Conservation (phyloP, 1,140 invertebrate genomes). For the Delia radicum region DNA sequence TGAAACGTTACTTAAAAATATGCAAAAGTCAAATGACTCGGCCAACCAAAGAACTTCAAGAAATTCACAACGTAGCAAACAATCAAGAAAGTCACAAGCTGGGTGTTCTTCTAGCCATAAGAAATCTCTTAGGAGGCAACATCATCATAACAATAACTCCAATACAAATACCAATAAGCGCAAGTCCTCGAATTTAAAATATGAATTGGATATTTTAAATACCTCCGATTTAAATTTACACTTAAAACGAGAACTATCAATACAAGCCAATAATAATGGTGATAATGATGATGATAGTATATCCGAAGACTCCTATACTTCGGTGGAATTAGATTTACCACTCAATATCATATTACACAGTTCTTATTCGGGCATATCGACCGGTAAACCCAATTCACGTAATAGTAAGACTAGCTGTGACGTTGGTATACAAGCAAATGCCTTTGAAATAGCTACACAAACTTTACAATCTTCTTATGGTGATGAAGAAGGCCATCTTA, state of each 20-base stretch:
- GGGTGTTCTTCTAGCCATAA: conserved; percentile 25
- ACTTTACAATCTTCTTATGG: conserved; percentile 51
- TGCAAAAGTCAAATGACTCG: conserved; percentile 49
- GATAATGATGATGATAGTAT: conserved; percentile 29
- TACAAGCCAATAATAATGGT: not conserved
- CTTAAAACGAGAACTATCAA: conserved; percentile 32
- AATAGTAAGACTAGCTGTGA: conserved; percentile 58
- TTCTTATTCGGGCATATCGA: conserved; percentile 57
- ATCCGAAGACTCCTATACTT: conserved; percentile 40
- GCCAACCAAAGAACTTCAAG: conserved; percentile 35
- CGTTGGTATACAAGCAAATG: conserved; percentile 62
- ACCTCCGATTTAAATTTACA: conserved; percentile 40
- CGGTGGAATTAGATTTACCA: conserved; percentile 38
- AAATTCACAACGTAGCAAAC: conserved; percentile 38
- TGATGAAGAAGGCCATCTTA: conserved; percentile 49
- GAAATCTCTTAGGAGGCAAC: not conserved
- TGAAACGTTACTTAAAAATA: conserved; percentile 43
- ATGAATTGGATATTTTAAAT: conserved; percentile 29
- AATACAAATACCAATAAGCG: not conserved
- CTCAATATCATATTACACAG: conserved; percentile 51
- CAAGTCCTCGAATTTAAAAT: conserved; percentile 4
- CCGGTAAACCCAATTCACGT: conserved; percentile 59
- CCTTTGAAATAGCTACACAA: conserved; percentile 64
- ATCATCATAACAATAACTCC: not conserved
- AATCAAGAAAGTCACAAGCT: conserved; percentile 32